These are phyloP conservation scores for Drosophila macrothrix DNA, from an alignment of 2,888 invertebrate species.

Conservation along the genomic window DNA sequence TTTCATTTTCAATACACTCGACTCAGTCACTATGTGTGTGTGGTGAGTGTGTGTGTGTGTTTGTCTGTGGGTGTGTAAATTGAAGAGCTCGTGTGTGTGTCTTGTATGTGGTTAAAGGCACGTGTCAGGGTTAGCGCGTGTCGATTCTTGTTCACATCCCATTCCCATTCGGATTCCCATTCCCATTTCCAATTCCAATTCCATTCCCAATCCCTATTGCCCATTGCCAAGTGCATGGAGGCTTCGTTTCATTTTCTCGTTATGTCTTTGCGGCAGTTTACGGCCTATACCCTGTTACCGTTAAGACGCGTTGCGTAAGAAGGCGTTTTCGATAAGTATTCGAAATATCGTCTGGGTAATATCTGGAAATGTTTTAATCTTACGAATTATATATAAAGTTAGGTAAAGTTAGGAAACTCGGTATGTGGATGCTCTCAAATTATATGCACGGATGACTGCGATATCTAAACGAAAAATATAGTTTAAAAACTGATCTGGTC, in stretches of 20 bases:
- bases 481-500: background rate
- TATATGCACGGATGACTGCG: background rate
- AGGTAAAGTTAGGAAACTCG: background rate
- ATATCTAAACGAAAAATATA: background rate
- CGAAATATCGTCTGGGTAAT: background rate
- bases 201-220: constrained; percentile 36
- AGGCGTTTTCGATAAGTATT: background rate
- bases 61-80: constrained; percentile 7
- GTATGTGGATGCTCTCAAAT: too few relatives aligned
- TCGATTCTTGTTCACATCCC: constrained; percentile 43
- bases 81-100: constrained; percentile 15
- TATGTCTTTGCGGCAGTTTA: constrained; percentile 65
- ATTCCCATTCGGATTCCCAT: constrained; percentile 25
- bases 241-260: constrained; percentile 62
- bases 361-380: background rate
- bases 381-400: background rate
- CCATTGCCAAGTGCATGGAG: constrained; percentile 61
- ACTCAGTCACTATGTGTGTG: background rate
- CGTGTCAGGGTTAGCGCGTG: constrained; percentile 71
- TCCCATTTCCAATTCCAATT: constrained; percentile 38
- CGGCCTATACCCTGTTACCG: constrained; percentile 40
- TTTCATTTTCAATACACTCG: constrained; percentile 71
- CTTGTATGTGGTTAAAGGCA: constrained; percentile 63
- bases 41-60: constrained; percentile 18
- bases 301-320: background rate